A percentile compares a stretch with the other conserved stretches of the same genome.
Conservation (phyloP, 2,888 invertebrate genomes). For the Erannis defoliaria region DNA sequence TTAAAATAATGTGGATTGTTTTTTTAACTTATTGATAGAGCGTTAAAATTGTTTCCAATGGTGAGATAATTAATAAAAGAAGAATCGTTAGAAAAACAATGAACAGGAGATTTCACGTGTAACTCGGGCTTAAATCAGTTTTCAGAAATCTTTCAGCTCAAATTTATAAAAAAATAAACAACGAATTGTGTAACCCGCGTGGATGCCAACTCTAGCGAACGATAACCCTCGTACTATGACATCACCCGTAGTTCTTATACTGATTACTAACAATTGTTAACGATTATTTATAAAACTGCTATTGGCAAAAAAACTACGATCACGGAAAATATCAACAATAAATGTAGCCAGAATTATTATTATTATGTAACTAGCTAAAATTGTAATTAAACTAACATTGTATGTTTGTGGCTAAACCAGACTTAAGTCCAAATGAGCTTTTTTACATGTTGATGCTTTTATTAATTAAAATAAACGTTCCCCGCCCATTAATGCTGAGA, state of each 20-base stretch:
- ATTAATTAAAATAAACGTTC: conserved; percentile 60
- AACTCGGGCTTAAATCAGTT: no score
- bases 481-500: conserved; percentile 49
- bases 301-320: conserved; percentile 2
- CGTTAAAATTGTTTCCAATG: no score
- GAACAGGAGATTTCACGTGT: not conserved
- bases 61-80: no score
- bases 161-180: conserved; percentile 14
- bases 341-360: no score
- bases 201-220: conserved; percentile 30
- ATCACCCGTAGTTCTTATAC: conserved; percentile 45
- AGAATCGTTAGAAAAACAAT: not conserved
- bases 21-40: no score
- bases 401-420: conserved; percentile 32
- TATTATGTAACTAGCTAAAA: not conserved
- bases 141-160: not conserved
- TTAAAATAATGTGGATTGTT: no score
- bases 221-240: conserved; percentile 53
- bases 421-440: conserved; percentile 46
- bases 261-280: conserved; percentile 11
- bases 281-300: conserved; percentile 9
- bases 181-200: conserved; percentile 10
- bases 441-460: conserved; percentile 37
- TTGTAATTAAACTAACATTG: conserved; percentile 6
- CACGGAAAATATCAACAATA: conserved; percentile 3